phyloP scores from a whole-genome alignment of 2,888 invertebrate genomes.

The Flexamia atlantica region DNA sequence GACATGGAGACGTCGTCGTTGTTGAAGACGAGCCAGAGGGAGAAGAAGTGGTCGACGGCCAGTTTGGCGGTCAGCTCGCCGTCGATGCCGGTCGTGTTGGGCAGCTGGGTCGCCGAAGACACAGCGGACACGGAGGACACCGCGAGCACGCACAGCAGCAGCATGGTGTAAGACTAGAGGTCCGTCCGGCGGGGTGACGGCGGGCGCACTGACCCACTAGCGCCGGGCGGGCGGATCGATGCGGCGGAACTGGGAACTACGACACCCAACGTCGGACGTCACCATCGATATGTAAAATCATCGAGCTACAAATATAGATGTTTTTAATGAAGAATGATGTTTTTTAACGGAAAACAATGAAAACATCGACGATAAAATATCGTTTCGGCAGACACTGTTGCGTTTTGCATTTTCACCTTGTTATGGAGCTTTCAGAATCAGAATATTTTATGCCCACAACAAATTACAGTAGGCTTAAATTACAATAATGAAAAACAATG shows the following conservation, averaged over 20 bases:
- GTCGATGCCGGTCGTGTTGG: conserved; percentile 76
- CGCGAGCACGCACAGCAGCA: background rate
- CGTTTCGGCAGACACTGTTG: no score
- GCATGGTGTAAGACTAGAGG: conserved; percentile 13
- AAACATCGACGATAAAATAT: no score
- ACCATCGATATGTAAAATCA: no score
- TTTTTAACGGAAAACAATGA: no score
- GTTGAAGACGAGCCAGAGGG: conserved; percentile 77
- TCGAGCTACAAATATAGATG: no score
- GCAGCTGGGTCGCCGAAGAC: conserved; percentile 72
- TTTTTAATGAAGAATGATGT: no score
- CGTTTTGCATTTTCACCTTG: no score
- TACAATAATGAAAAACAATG: no score
- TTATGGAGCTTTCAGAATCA: no score
- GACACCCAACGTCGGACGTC: conserved; percentile 12
- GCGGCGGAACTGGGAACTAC: conserved; percentile 12
- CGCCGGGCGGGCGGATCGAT: conserved; percentile 24
- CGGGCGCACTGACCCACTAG: conserved; percentile 39
- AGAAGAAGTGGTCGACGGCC: conserved; percentile 77
- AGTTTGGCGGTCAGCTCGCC: conserved; percentile 76
- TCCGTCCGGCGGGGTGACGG: conserved; percentile 22
- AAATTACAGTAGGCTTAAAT: no score
- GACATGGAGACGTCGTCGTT: conserved; percentile 74
- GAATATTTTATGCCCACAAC: no score
- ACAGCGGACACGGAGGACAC: background rate